Evolutionary conservation across 2,113 vertebrate species (phyloP).

Genomic region (Piprites chloris): DNA sequence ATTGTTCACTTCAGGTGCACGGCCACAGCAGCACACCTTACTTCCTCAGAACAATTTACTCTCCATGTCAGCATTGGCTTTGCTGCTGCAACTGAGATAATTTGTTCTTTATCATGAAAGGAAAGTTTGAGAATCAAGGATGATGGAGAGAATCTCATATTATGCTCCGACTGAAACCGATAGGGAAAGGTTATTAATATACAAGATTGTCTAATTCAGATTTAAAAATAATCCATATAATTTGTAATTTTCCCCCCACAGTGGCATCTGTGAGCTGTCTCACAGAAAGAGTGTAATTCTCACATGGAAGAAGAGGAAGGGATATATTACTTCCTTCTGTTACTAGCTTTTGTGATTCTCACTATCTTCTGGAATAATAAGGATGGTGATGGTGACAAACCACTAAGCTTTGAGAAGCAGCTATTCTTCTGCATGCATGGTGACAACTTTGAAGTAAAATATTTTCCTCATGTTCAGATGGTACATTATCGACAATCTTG

Average conservation of each 20-base stretch:
- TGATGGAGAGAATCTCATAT: neutral
- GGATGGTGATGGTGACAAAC: neutral
- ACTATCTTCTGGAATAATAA: neutral
- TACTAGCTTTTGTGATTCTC: neutral
- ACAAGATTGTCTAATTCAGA: neutral
- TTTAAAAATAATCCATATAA: neutral
- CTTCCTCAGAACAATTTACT: conserved; percentile 46
- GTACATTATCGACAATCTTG: neutral
- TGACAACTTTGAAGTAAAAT: conserved; percentile 4
- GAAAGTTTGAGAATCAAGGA: neutral
- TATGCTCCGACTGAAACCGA: neutral
- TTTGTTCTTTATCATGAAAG: neutral
- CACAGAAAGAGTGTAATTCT: neutral
- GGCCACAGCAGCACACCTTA: neutral
- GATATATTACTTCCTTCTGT: neutral
- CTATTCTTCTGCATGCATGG: neutral
- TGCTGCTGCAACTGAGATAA: conserved; percentile 6
- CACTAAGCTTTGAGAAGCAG: neutral
- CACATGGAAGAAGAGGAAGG: neutral
- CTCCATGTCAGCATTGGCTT: neutral
- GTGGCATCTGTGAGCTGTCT: neutral
- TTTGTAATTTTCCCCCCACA: neutral
- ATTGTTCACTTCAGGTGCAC: conserved; percentile 24
- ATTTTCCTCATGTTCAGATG: neutral
- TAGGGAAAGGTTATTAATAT: neutral